A percentile compares a stretch with the other conserved stretches of the same genome.
Evolutionary conservation across 2,797 vertebrate species (phyloP).

Genomic region (Vultur gryphus): DNA sequence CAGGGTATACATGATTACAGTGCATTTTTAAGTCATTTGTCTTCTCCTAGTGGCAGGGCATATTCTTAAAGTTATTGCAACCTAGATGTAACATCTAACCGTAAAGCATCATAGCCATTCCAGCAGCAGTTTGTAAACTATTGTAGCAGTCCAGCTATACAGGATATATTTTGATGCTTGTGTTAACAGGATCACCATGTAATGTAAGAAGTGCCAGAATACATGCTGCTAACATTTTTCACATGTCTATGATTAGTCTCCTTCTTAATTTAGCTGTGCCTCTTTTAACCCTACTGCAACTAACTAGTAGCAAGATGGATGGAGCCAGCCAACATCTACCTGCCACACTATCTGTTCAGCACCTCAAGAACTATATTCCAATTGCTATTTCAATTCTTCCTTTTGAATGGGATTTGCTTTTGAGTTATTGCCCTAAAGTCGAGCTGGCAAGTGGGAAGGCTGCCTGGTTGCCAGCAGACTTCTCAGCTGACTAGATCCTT

Average conservation of each 20-base stretch:
- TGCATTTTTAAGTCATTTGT: background rate
- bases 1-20: rapidly evolving
- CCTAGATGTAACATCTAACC: background rate
- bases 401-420: background rate
- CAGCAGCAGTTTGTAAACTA: background rate
- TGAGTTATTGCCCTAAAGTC: background rate
- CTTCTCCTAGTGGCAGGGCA: background rate
- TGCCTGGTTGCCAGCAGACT: background rate
- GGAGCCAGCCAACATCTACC: background rate
- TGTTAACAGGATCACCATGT: background rate
- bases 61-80: background rate
- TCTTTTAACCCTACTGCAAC: background rate
- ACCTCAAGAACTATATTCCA: background rate
- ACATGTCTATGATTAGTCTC: background rate
- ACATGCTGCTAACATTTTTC: conserved; percentile 40
- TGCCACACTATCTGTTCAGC: background rate
- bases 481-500: background rate
- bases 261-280: conserved; percentile 45
- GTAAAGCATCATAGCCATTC: background rate
- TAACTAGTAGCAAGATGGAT: background rate
- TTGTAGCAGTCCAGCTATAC: background rate
- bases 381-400: background rate
- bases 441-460: background rate
- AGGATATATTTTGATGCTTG: background rate
- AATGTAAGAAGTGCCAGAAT: conserved; percentile 24